Base-by-base conservation (phyloP, 2,797 vertebrate genomes). In the Cercopithecus neglectus region DNA sequence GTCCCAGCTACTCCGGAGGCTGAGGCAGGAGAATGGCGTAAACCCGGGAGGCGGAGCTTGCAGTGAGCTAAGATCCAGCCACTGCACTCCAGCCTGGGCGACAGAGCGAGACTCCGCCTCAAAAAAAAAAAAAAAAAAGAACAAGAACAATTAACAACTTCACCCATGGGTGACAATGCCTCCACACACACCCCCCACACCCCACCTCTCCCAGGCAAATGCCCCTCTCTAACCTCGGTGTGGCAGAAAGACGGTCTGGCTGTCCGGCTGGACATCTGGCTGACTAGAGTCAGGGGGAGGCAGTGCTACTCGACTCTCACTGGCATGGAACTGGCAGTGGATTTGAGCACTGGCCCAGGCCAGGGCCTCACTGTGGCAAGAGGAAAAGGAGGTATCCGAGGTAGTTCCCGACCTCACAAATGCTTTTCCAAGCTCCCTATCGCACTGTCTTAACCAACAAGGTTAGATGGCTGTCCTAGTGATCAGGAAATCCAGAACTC, bases 271-370 rank as follows among this genome's bases (percentile, higher is more conserved):
- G 85, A 99, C 99, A 0, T 99, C 99, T 0, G 99, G 99, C 95
- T 99, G 99, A 98, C 98, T 99, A 97, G 99, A 99, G 76, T 99
- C 99, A 8, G 99, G 98, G 0, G 99, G 99, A 70, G 99, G 99
- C 33, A 99, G 98, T 0, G 99, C 99, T 33, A 99, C 99, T 21
- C 99, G 99, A 98, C 98, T 99, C 98, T 99, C 99, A 1, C 99
- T 99, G 98, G 99, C 99, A 0, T 99, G 99, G 94, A 99, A 99
- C 99, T 99, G 99, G 98, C 99, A 99, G 98, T 99, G 99, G 96
- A 99, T 99, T 98, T 99, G 99, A 16, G 99, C 99, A 1, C 99
- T 99, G 97, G 99, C 99, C 99, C 99, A 99, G 0, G 99, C 99
- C 97, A 99, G 98, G 99, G 99, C 99, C 98, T 99, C 99, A 98